These are phyloP conservation scores for Spheniscus humboldti DNA, from an alignment of 2,797 vertebrate species.

Conservation along the genomic window DNA sequence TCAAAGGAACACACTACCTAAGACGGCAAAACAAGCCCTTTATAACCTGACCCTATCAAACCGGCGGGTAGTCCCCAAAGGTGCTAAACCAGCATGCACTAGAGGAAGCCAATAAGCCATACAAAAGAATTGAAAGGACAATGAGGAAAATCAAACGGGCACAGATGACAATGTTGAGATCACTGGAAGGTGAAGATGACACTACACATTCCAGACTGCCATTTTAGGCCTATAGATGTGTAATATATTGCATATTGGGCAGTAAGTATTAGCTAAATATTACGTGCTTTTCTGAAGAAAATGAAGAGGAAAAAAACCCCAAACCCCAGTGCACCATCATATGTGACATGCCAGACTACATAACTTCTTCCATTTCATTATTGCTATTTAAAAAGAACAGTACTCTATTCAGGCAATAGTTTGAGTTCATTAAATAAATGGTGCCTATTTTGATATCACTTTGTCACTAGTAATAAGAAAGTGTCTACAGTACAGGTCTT, in stretches of 20 bases:
- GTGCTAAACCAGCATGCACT: not conserved
- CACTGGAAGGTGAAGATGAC: not conserved
- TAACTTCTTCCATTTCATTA: not conserved
- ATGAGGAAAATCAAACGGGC: not conserved
- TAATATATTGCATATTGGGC: not conserved
- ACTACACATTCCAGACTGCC: not conserved
- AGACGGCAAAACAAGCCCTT: conserved; percentile 3
- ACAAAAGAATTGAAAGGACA: not conserved
- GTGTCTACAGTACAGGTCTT: not conserved
- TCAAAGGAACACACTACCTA: conserved; percentile 16
- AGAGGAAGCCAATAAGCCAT: not conserved
- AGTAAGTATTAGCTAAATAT: not conserved
- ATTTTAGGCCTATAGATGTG: not conserved
- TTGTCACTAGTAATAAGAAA: not conserved
- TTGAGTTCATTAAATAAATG: not conserved
- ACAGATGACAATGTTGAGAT: not conserved
- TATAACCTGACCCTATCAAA: conserved; percentile 7
- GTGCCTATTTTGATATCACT: not conserved
- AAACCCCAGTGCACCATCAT: not conserved
- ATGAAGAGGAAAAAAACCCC: not conserved
- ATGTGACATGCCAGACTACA: not conserved
- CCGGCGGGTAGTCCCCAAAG: not conserved
- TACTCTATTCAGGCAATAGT: not conserved
- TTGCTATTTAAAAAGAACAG: not conserved
- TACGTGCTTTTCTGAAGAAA: not conserved